Base-by-base conservation (phyloP, 1,140 invertebrate species). In the Acyrthosiphon pisum region DNA sequence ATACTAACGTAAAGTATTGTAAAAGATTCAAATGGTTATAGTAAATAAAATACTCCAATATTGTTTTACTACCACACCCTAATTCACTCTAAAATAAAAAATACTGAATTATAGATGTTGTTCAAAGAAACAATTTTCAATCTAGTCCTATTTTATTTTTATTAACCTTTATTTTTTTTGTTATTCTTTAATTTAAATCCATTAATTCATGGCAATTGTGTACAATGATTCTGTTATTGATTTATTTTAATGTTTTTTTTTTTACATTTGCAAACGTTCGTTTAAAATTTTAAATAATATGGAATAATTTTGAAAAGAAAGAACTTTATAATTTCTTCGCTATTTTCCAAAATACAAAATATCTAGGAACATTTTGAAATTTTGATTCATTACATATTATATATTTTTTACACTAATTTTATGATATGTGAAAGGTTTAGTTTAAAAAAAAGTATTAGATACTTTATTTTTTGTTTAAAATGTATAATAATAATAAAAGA, bases 371-470 rank as follows among this genome's bases (percentile, higher is more conserved):
- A 46, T 46, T 48, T 87, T 48, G 0, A 46, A 87, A 87, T 87
- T 87, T n/a, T 44, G 46, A 44, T 41, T 86, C 44, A 86, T 44
- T 48, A 87, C 41, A n/a, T 87, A 68, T 68, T 68, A 48, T 48
- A 46, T 87, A 20, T 87, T 87, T 60, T 87, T 87, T 87, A 87
- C 84, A 87, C 46, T 87, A 18, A 87, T 88, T n/a, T 88, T 88
- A 88, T 88, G n/a, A 53, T 35, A 26, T 89, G 2, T 11, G 23
- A 89, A 89, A 89, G 37, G 48, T 89, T 53, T 22, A 18, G 26
- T 46, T 86, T 14, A 88, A 88, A 86, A 86, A 53, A 37, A 88
- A 35, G 30, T 87, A 23, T 87, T 48, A 23, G 26, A 30, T n/a
- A 18, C 14, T 87, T 11, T 48, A 46, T 87, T 37, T 88, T 87